These are phyloP conservation scores for Machimus rusticus DNA, from an alignment of 2,888 invertebrate genomes.

Conservation along the genomic window DNA sequence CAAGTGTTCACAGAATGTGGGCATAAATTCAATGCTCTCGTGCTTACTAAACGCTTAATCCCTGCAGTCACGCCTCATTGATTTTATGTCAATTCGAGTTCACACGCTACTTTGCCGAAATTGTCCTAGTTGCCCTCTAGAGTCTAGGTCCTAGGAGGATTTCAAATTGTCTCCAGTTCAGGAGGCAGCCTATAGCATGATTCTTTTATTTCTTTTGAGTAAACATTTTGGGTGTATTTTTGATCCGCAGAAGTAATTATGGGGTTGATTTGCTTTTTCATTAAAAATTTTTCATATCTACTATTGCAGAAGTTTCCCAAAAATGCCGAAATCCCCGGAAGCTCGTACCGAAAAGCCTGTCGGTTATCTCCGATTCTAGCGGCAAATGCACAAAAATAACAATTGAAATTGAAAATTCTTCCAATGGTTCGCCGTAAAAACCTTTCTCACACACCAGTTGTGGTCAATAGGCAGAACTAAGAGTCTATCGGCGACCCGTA, in stretches of 20 bases:
- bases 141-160: too few species aligned
- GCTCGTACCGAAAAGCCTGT: background rate
- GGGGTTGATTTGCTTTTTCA: background rate
- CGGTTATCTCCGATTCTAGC: background rate
- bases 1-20: background rate
- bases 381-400: slow-evolving; percentile 13
- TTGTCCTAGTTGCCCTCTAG: background rate
- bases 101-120: background rate
- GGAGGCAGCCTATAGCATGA: background rate
- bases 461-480: slow-evolving; percentile 38
- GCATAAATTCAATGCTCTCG: background rate
- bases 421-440: background rate
- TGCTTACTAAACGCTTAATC: background rate
- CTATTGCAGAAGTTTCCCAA: background rate
- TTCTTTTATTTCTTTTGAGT: background rate
- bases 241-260: background rate
- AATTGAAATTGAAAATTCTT: slow-evolving; percentile 26
- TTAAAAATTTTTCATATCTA: background rate
- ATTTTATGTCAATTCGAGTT: background rate
- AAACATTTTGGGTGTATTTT: background rate
- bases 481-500: slow-evolving; percentile 24
- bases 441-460: slow-evolving; percentile 39
- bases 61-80: background rate
- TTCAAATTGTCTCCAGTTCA: background rate
- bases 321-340: background rate